Evolutionary conservation across 2,888 invertebrate genomes (phyloP).

Genomic region (Itoplectis maculator): DNA sequence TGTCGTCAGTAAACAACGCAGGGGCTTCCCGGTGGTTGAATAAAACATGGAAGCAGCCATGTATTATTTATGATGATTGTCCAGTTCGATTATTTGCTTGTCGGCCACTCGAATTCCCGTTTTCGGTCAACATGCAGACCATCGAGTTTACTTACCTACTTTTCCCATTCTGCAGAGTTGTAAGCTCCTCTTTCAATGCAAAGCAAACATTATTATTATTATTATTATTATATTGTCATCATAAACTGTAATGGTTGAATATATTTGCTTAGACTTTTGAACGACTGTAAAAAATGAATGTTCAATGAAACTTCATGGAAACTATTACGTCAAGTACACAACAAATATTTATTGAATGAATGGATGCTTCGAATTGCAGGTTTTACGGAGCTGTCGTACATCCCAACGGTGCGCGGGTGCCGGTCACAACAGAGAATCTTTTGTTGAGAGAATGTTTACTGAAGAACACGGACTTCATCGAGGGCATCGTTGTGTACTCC

Average conservation of each 20-base stretch:
- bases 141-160: neutral
- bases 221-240: too few species aligned
- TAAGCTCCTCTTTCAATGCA: neutral
- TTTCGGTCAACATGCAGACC: neutral
- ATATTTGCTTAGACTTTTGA: too few species aligned
- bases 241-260: too few species aligned
- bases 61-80: neutral
- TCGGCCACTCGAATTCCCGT: neutral
- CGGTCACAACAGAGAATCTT: constrained; percentile 95
- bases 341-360: too few species aligned
- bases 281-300: too few species aligned
- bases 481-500: constrained; percentile 98
- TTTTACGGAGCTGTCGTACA: constrained; percentile 96
- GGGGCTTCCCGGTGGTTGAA: neutral
- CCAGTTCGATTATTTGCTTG: neutral
- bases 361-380: constrained; percentile 70
- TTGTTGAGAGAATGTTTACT: constrained; percentile 96
- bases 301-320: too few species aligned
- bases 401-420: constrained; percentile 91
- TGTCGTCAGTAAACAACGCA: constrained; percentile 22
- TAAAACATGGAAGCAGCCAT: constrained; percentile 10
- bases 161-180: neutral
- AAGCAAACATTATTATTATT: too few species aligned
- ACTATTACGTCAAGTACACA: too few species aligned
- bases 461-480: constrained; percentile 98